Conservation (phyloP, 1,140 invertebrate species). For the Heliconius eleuchia region DNA sequence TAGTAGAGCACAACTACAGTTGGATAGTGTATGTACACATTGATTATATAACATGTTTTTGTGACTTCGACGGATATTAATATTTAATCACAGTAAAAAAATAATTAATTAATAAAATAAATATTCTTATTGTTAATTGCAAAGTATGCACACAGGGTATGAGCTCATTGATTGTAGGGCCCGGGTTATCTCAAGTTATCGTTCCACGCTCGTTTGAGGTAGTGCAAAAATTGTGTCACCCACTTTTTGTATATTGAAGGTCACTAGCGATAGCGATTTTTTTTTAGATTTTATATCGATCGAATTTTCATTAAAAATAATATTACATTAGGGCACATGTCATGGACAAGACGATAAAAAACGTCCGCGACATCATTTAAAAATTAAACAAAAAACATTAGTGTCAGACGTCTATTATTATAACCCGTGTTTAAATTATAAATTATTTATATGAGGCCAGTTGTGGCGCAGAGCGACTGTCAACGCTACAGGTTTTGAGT, state of each 20-base stretch:
- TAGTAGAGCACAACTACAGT: not conserved
- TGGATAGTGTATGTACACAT: not conserved
- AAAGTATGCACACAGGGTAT: constrained; percentile 34
- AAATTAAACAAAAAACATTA: constrained; percentile 38
- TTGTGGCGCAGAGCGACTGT: too few species aligned
- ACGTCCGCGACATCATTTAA: constrained; percentile 46
- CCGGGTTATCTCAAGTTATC: constrained; percentile 62
- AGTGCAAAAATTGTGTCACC: constrained; percentile 68
- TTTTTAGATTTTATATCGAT: constrained; percentile 57
- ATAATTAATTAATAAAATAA: constrained; percentile 22
- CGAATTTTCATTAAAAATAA: constrained; percentile 49
- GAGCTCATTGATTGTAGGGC: constrained; percentile 50
- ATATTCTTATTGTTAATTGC: constrained; percentile 1
- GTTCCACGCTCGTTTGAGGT: constrained; percentile 46
- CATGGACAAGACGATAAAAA: constrained; percentile 62
- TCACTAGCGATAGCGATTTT: constrained; percentile 56
- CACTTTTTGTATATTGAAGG: constrained; percentile 71
- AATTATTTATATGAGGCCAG: too few species aligned
- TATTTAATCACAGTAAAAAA: not conserved
- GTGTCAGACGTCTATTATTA: constrained; percentile 16
- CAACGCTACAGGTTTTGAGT: too few species aligned
- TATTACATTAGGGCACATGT: constrained; percentile 50
- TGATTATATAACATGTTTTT: not conserved
- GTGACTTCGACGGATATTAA: not conserved
- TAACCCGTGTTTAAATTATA: not conserved